Base-by-base conservation (phyloP, 2,113 vertebrate genomes). In the Dicaeum eximium region DNA sequence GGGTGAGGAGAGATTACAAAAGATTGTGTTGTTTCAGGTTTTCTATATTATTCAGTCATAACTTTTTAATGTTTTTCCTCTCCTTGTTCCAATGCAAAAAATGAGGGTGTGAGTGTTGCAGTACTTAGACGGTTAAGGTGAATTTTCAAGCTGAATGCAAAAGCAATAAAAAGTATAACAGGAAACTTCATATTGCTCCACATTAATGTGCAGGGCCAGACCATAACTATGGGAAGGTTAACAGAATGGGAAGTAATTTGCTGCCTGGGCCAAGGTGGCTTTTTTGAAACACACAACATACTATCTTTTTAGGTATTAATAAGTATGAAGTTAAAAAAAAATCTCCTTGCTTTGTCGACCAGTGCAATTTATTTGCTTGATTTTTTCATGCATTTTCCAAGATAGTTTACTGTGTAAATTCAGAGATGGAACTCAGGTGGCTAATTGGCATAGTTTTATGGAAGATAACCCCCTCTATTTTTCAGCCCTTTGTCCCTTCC, bases 111-210 rank as follows among this genome's bases (percentile, higher is more conserved):
- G 70, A 91, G 53, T 85, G 80, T 67, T 88, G 48, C 53, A 65
- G 16, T 90, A 64, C 18, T 81, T 84, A 21, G n/a, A 75, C 85
- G 22, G 45, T 75, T 86, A 73, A 86, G 38, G 38, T 88, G 40
- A 87, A 69, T 69, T 81, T 92, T 80, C 60, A 84, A 67, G 33
- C 77, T 89, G 53, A 67, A 86, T 96, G 90, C 50, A 93, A 97
- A 96, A 93, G 95, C 93, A 98, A 97, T 98, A 97, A 97, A 98
- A 96, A 66, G 53, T 94, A 95, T 96, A 97, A 82, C 38, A 74
- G 96, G 97, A 98, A 98, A 98, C 95, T 97, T 98, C 96, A 95
- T 98, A 97, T 96, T 96, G 83, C 86, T 97, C 97, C 95, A 92
- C 88, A 78, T 97, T 97, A 98, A 95, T 97, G 97, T 97, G 96